phyloP scores from a whole-genome alignment of 1,140 invertebrate genomes.

The Paralvinella palmiformis region DNA sequence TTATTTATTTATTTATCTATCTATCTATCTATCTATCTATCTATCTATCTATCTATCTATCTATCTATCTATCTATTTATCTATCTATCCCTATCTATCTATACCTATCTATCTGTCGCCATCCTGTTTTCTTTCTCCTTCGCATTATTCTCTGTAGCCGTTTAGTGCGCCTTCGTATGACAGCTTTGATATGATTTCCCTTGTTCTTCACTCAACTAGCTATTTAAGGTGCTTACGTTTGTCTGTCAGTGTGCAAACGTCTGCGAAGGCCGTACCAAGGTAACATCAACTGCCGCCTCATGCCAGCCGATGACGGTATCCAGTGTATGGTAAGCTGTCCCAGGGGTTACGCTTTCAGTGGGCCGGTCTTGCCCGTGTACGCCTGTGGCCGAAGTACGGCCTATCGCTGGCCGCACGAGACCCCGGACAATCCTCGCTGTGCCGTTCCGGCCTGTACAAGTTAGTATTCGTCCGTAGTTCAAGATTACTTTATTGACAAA shows the following conservation, averaged over 20 bases:
- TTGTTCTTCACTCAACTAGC: too few relatives aligned
- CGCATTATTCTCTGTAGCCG: too few relatives aligned
- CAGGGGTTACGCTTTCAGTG: constrained; percentile 6
- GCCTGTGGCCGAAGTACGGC: constrained; percentile 8
- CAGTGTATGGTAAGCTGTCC: constrained; percentile 5
- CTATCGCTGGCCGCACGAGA: constrained; percentile 14
- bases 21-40: too few relatives aligned
- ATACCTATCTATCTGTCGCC: too few relatives aligned
- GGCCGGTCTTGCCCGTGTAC: constrained; percentile 1
- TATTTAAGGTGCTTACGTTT: too few relatives aligned
- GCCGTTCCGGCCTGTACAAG: constrained; percentile 11
- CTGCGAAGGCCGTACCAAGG: constrained; percentile 13
- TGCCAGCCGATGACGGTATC: neutral
- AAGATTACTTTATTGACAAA: neutral
- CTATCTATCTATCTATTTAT: too few relatives aligned
- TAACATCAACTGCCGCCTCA: neutral
- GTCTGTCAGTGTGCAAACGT: constrained; percentile 6
- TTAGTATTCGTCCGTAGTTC: neutral
- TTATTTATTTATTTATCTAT: too few relatives aligned
- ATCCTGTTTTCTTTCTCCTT: too few relatives aligned
- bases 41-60: too few relatives aligned
- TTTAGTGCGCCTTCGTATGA: too few relatives aligned
- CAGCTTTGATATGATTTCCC: too few relatives aligned
- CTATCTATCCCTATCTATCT: too few relatives aligned
- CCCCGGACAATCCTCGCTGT: constrained; percentile 14